Percentiles rank a stretch among this genome's conserved stretches.
These are phyloP conservation scores for Dendronephthya gigantea DNA, from an alignment of 64 coral and sea anemone genomes.

Conservation along the genomic window DNA sequence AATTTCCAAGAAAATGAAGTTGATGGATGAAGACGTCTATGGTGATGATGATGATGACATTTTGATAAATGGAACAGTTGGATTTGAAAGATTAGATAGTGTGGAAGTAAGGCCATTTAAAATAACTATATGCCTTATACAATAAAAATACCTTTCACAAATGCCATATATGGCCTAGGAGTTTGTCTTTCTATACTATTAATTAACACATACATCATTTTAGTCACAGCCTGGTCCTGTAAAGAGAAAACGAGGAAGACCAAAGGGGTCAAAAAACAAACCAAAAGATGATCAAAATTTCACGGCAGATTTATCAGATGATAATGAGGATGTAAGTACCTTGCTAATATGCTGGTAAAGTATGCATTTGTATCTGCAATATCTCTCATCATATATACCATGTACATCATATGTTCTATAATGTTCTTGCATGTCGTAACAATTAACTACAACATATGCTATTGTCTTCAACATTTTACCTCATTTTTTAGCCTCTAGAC, in stretches of 20 bases:
- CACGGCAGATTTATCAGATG: background rate
- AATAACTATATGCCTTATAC: background rate
- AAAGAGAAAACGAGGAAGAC: slow-evolving; percentile 82
- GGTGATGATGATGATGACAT: slow-evolving; percentile 2
- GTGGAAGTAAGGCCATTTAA: background rate
- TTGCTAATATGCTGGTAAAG: background rate
- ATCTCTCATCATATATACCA: background rate
- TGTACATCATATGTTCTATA: no score
- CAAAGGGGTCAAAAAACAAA: slow-evolving; percentile 90
- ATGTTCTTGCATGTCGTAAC: no score
- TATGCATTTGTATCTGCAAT: background rate
- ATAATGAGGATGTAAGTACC: background rate
- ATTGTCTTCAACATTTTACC: background rate
- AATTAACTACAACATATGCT: no score
- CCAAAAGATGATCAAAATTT: slow-evolving; percentile 60
- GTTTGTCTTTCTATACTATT: no score
- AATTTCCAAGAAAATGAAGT: background rate
- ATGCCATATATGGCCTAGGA: no score
- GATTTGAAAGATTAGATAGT: background rate
- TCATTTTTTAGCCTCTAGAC: background rate
- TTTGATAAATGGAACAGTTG: background rate
- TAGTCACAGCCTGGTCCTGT: slow-evolving; percentile 39
- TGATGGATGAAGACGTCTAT: background rate
- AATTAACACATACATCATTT: background rate
- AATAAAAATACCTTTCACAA: no score